phyloP scores from a whole-genome alignment of 2,888 invertebrate genomes.

The Pammene fasciana region DNA sequence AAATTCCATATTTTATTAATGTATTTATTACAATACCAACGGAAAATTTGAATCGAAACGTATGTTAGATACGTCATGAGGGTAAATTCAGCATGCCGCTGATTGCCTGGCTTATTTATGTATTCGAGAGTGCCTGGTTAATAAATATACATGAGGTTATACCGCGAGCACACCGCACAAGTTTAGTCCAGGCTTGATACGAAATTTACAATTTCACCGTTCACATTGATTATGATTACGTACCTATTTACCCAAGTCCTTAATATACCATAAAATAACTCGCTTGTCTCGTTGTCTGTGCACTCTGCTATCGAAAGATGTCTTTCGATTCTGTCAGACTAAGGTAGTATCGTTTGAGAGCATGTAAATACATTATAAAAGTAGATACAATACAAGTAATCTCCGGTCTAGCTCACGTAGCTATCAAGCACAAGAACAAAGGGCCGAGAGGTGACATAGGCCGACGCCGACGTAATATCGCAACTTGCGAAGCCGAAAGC shows the following conservation, averaged over 20 bases:
- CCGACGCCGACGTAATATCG: slow-evolving; percentile 23
- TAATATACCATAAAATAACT: neutral
- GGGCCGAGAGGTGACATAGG: slow-evolving; percentile 16
- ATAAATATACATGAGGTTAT: slow-evolving; percentile 32
- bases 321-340: too few relatives aligned
- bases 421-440: slow-evolving; percentile 17
- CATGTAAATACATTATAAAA: neutral
- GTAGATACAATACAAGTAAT: neutral
- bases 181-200: slow-evolving; percentile 2
- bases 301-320: too few relatives aligned
- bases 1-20: slow-evolving; percentile 20
- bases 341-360: neutral
- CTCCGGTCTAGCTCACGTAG: slow-evolving; percentile 13
- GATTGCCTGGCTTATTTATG: slow-evolving; percentile 30
- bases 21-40: too few relatives aligned
- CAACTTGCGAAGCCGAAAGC: slow-evolving; percentile 8
- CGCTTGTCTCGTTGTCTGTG: too few relatives aligned
- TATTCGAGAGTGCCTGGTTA: slow-evolving; percentile 34
- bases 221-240: neutral
- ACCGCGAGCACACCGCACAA: slow-evolving; percentile 10
- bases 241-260: neutral
- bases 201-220: slow-evolving; percentile 9
- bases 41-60: slow-evolving; percentile 20
- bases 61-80: slow-evolving; percentile 9
- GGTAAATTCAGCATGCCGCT: slow-evolving; percentile 23